These are phyloP conservation scores for Thymelicus lineola DNA, from an alignment of 2,888 invertebrate species.

Conservation along the genomic window DNA sequence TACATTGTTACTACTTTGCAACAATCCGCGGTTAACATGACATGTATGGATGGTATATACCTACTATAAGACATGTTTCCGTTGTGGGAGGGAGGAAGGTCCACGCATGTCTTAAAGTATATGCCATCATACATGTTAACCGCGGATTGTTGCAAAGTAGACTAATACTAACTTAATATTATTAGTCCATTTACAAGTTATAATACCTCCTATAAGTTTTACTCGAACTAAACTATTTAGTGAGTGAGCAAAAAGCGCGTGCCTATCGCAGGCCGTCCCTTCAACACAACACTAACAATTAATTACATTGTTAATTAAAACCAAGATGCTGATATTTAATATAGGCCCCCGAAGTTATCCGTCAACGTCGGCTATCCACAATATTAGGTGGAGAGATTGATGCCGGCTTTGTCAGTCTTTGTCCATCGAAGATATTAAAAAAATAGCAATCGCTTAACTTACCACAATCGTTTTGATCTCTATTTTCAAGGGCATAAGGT, in stretches of 20 bases:
- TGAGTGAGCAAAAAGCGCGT: slow-evolving; percentile 1
- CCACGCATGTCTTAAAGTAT: too few relatives aligned
- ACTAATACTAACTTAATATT: too few relatives aligned
- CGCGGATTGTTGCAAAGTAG: too few relatives aligned
- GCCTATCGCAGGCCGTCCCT: slow-evolving; percentile 1
- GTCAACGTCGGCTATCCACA: slow-evolving; percentile 25
- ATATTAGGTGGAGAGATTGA: slow-evolving; percentile 34
- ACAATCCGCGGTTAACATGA: too few relatives aligned
- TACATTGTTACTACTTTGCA: too few relatives aligned
- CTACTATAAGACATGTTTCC: too few relatives aligned
- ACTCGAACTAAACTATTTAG: background rate
- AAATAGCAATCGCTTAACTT: slow-evolving; percentile 24
- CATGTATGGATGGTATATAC: too few relatives aligned
- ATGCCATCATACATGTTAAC: too few relatives aligned
- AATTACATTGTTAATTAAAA: slow-evolving; percentile 38
- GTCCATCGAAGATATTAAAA: slow-evolving; percentile 37
- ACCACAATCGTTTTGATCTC: background rate
- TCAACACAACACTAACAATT: slow-evolving; percentile 18
- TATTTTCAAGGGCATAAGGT: slow-evolving; percentile 1
- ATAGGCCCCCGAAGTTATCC: slow-evolving; percentile 20
- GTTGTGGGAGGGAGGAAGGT: too few relatives aligned
- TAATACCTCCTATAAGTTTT: background rate
- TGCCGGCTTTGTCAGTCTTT: slow-evolving; percentile 32
- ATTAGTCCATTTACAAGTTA: background rate
- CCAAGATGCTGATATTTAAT: slow-evolving; percentile 32